Percentiles rank a stretch among this genome's conserved stretches.
Evolutionary conservation across 35 echinoderm and acorn worm species (phyloP).

Genomic region (Heliocidaris erythrogramma): DNA sequence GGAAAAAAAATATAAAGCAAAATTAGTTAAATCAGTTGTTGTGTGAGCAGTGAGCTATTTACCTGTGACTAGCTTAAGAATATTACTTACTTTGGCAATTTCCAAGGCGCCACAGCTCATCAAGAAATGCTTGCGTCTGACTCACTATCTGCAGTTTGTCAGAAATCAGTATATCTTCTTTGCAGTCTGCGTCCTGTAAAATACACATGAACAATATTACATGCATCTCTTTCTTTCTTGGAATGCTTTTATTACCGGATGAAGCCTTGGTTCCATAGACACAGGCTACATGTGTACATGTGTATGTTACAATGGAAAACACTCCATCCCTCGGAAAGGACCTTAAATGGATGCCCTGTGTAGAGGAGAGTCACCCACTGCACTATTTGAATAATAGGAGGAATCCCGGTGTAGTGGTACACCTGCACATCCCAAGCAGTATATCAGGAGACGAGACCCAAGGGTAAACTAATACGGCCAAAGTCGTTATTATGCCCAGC

Average conservation of each 20-base stretch:
- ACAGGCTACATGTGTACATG: no score
- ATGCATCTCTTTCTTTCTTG: no score
- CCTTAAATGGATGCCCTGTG: no score
- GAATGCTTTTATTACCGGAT: no score
- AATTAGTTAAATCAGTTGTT: neutral
- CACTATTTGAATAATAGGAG: no score
- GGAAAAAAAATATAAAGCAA: neutral
- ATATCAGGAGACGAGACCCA: neutral
- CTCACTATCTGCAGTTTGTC: constrained; percentile 17
- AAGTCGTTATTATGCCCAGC: no score
- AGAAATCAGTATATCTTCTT: neutral
- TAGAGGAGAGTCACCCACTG: no score
- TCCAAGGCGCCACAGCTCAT: neutral
- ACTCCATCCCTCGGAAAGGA: no score
- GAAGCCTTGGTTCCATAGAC: neutral
- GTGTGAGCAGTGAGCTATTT: no score
- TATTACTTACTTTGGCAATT: neutral
- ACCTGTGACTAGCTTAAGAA: neutral
- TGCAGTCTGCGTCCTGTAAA: neutral
- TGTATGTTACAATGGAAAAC: neutral
- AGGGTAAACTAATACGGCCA: no score
- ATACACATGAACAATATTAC: neutral
- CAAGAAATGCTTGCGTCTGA: neutral
- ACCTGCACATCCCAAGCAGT: no score
- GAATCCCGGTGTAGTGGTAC: no score